These are phyloP conservation scores for Phoxinus phoxinus DNA, from an alignment of 2,113 vertebrate species.

Conservation along the genomic window DNA sequence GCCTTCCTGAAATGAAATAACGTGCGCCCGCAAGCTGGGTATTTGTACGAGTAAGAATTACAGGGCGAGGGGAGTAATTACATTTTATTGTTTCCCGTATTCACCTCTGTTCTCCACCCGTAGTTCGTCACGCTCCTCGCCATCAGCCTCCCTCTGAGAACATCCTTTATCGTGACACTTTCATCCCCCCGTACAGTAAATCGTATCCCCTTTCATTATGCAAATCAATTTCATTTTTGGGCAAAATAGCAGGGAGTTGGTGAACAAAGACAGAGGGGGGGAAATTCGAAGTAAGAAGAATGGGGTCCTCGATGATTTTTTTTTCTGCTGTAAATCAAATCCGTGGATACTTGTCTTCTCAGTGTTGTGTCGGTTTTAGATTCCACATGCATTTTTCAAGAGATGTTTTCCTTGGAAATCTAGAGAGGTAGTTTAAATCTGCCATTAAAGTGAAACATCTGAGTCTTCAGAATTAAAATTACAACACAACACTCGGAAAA, in stretches of 20 bases:
- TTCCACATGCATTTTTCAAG: constrained; percentile 55
- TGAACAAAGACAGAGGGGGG: constrained; percentile 64
- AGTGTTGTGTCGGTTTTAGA: constrained; percentile 47
- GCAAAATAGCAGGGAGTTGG: constrained; percentile 63
- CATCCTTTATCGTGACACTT: constrained; percentile 64
- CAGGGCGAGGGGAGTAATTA: constrained; percentile 74
- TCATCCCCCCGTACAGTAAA: constrained; percentile 58
- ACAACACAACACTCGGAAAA: background rate
- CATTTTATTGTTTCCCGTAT: constrained; percentile 77
- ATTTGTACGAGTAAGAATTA: constrained; percentile 72
- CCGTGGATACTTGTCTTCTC: constrained; percentile 35
- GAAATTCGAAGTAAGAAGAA: constrained; percentile 33
- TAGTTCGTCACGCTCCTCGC: constrained; percentile 58
- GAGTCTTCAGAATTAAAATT: background rate
- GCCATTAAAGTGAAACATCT: background rate
- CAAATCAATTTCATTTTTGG: constrained; percentile 76
- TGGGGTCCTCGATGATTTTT: constrained; percentile 50
- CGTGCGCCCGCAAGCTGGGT: constrained; percentile 70
- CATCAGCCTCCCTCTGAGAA: constrained; percentile 59
- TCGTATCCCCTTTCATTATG: constrained; percentile 74
- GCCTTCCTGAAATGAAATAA: constrained; percentile 74
- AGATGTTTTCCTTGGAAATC: constrained; percentile 64
- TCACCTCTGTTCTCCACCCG: constrained; percentile 65
- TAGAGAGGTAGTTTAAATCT: background rate
- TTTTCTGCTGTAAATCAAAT: constrained; percentile 66